Base-by-base conservation (phyloP, 2,797 vertebrate species). In the Babyrousa celebensis region DNA sequence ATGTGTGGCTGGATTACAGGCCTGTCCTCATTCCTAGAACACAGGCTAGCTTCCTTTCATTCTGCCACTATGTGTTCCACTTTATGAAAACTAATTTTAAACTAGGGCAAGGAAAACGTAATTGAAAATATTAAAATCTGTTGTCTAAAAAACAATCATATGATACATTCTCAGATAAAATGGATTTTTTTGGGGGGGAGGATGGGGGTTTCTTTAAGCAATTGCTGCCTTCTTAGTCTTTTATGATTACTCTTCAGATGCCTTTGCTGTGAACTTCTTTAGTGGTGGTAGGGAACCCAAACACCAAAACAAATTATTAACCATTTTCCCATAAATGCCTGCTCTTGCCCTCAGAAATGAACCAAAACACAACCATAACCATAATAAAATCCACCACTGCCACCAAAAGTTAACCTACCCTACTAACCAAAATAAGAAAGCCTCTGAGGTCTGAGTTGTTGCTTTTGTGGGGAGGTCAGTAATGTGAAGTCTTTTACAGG, bases 331-430 rank as follows among this genome's bases (percentile, higher is more conserved):
- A 12, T 82, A 56, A 71, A 62, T 88, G 86, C 9, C 36, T 84
- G 29, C 70, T 77, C 56, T 89, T 92, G 84, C 74, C 86, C 77
- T 94, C 91, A 86, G 95, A 96, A 94, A 67, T 27, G 78, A 92
- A 96, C 62, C 94, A 63, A 94, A 93, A 87, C 86, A 88, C 25
- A 62, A 6, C 20, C 48, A 56, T 84, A 84, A 67, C 43, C 85
- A 84, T 36, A 52, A 82, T 48, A 77, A 54, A 96, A 70, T 54
- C 56, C 12, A n/a, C 18, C 14, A 75, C 68, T 95, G 65, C 84
- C 85, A 92, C 72, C 70, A 14, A 23, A 87, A 91, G 43, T 63
- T 77, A 83, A 56, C 91, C 16, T 48, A 75, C 86, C 14, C 17
- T 43, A 70, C 36, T n/a, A 74, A 87, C 16, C 25, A 63, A 83